Conservation (phyloP, 2,113 vertebrate species). For the Haemorhous mexicanus region DNA sequence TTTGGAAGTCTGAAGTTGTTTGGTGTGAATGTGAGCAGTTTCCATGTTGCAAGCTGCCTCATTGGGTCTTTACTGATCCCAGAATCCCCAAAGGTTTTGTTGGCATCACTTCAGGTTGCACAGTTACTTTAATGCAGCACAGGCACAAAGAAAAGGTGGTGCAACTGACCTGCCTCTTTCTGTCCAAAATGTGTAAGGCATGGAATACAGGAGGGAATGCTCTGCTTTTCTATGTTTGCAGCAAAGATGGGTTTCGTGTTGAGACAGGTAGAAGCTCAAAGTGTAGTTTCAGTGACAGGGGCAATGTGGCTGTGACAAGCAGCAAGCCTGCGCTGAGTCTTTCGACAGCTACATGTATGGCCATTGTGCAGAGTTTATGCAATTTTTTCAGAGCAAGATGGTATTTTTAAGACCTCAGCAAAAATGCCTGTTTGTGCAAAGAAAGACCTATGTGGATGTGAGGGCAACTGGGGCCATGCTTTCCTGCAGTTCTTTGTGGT, state of each 20-base stretch:
- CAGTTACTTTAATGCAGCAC: background rate
- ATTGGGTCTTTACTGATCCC: background rate
- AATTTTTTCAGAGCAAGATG: background rate
- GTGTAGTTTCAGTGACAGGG: background rate
- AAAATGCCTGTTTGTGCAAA: constrained; percentile 30
- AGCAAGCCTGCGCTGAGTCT: rapidly evolving
- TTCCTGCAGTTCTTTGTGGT: background rate
- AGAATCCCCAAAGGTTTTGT: background rate
- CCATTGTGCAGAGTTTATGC: background rate
- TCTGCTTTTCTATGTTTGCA: background rate
- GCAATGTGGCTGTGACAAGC: background rate
- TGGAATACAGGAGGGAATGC: background rate
- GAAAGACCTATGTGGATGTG: background rate
- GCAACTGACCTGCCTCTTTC: background rate
- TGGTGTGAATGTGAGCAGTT: background rate
- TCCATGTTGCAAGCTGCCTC: background rate
- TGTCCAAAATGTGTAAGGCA: background rate
- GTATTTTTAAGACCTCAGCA: background rate
- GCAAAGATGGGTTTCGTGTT: background rate
- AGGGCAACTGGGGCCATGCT: background rate
- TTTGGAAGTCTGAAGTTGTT: background rate
- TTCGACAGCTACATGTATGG: background rate
- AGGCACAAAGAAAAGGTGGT: background rate
- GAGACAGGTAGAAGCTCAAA: background rate
- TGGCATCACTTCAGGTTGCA: background rate